Percentiles rank a stretch among this genome's conserved stretches.
Conservation (phyloP, 1,140 invertebrate species). For the Drosophila virilis region DNA sequence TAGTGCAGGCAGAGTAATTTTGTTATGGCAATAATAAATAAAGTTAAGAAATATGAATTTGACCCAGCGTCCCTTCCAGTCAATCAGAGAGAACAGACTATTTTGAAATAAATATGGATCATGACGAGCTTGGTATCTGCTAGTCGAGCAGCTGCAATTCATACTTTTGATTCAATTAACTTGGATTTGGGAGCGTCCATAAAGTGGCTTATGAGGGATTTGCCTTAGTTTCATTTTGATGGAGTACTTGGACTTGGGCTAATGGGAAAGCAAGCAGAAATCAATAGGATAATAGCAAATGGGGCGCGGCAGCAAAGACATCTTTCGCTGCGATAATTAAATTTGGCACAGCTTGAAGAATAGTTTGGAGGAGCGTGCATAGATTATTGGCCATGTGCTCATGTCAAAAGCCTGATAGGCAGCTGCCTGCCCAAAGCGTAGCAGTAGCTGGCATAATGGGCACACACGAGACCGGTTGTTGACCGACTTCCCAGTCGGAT, state of each 20-base stretch:
- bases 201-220: conserved; percentile 35
- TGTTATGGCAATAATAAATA: too few relatives aligned
- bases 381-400: conserved; percentile 37
- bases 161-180: conserved; percentile 64
- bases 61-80: too few relatives aligned
- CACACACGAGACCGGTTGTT: conserved; percentile 57
- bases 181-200: conserved; percentile 62
- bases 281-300: conserved; percentile 29
- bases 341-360: conserved; percentile 20
- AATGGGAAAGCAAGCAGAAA: conserved; percentile 20
- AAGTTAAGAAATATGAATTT: too few relatives aligned
- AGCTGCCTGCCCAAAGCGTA: conserved; percentile 20
- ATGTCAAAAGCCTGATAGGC: conserved; percentile 36
- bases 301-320: neutral
- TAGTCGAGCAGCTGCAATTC: neutral
- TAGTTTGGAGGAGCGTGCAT: conserved; percentile 2
- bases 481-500: conserved; percentile 45
- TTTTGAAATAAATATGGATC: neutral
- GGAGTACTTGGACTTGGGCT: conserved; percentile 7
- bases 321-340: conserved; percentile 44
- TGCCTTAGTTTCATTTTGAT: conserved; percentile 35
- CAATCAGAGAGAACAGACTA: too few relatives aligned
- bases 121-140: neutral
- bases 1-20: too few relatives aligned
- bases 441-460: conserved; percentile 71